Evolutionary conservation across 1,140 invertebrate species (phyloP).

Genomic region (Battus philenor): DNA sequence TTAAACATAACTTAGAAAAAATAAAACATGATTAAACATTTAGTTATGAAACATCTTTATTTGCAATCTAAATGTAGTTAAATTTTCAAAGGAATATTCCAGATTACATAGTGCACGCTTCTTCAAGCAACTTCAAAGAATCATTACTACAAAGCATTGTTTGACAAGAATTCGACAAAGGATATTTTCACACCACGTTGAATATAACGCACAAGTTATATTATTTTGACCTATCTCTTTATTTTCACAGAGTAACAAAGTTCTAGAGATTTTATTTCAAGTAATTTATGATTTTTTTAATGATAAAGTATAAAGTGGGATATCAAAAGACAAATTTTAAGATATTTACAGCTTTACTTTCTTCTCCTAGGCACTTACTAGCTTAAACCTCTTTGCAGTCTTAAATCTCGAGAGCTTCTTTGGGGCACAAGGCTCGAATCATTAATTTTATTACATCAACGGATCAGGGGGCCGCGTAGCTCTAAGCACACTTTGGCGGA

Average conservation of each 20-base stretch:
- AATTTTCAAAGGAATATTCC: slow-evolving; percentile 34
- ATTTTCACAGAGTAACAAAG: slow-evolving; percentile 6
- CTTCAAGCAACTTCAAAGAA: slow-evolving; percentile 31
- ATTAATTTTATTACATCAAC: too few species aligned
- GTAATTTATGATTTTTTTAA: not conserved
- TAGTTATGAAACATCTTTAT: slow-evolving; percentile 29
- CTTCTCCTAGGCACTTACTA: not conserved
- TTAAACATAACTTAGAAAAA: too few species aligned
- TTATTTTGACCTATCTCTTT: slow-evolving; percentile 6
- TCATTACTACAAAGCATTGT: slow-evolving; percentile 25
- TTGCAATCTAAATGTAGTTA: slow-evolving; percentile 23
- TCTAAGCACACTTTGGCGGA: too few species aligned
- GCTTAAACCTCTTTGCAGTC: too few species aligned
- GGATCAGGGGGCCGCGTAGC: too few species aligned
- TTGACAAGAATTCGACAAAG: slow-evolving; percentile 41
- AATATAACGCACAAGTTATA: slow-evolving; percentile 11
- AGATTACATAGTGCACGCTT: slow-evolving; percentile 10
- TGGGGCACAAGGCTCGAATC: not conserved
- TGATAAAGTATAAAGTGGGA: too few species aligned
- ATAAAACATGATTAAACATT: too few species aligned
- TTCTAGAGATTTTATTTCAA: not conserved
- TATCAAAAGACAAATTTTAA: too few species aligned
- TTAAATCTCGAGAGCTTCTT: not conserved
- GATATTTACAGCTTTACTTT: not conserved
- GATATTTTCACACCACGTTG: slow-evolving; percentile 21